Evolutionary conservation across 2,797 vertebrate species (phyloP).

Genomic region (Ara ararauna): DNA sequence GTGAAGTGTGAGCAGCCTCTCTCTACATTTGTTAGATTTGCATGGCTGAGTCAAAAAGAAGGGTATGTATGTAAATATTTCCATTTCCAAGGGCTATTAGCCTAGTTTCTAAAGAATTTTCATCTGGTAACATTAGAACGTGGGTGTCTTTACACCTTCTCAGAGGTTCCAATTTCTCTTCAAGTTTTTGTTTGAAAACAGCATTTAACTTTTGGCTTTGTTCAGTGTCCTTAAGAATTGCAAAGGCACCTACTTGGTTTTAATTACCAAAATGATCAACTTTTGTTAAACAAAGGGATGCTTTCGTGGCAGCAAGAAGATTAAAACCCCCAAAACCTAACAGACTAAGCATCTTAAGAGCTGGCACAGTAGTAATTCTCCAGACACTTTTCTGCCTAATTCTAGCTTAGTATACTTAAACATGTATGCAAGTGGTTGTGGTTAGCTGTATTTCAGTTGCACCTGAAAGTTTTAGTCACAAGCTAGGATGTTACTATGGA

Average conservation of each 20-base stretch:
- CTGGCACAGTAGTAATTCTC: neutral
- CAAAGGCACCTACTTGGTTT: neutral
- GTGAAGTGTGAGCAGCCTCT: neutral
- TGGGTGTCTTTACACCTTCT: neutral
- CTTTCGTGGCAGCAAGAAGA: neutral
- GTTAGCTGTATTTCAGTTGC: neutral
- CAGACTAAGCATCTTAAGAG: neutral
- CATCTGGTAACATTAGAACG: conserved; percentile 8
- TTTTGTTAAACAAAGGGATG: neutral
- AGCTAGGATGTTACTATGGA: neutral
- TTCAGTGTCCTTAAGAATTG: neutral
- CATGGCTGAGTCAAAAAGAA: conserved; percentile 11
- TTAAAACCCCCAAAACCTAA: neutral
- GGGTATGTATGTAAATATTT: conserved; percentile 30
- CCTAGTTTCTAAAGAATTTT: conserved; percentile 49
- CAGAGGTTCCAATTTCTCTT: conserved; percentile 19
- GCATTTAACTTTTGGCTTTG: conserved; percentile 20
- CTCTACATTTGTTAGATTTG: neutral
- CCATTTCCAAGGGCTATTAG: conserved; percentile 46
- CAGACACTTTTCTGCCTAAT: neutral
- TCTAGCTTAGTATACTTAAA: neutral
- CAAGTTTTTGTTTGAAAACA: conserved; percentile 44
- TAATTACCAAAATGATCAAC: neutral
- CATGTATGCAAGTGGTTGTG: neutral
- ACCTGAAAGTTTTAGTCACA: neutral